Conservation (phyloP, 2,797 vertebrate species). For the Halcyon smyrnensis region DNA sequence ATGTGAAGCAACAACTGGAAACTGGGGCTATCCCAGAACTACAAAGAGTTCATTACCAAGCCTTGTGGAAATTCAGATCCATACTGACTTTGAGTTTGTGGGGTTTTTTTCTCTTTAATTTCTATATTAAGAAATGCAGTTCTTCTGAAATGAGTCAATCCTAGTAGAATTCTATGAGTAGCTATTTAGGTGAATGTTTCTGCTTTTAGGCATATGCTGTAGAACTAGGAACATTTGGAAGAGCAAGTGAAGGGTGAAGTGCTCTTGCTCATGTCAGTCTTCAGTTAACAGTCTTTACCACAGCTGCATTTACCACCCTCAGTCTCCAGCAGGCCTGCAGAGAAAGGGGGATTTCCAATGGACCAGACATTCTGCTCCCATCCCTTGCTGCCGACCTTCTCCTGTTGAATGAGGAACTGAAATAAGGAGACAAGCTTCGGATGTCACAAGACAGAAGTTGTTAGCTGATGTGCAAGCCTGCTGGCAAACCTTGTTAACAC, state of each 20-base stretch:
- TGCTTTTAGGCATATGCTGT: not conserved
- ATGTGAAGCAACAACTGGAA: not conserved
- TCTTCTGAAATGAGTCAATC: not conserved
- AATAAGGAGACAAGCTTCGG: not conserved
- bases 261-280: not conserved
- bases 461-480: not conserved
- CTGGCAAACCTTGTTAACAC: not conserved
- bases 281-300: not conserved
- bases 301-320: not conserved
- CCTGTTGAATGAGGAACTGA: not conserved
- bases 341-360: not conserved
- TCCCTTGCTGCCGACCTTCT: not conserved
- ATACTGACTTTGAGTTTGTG: not conserved
- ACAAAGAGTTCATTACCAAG: accelerated
- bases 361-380: not conserved
- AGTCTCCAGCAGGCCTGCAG: not conserved
- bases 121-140: not conserved
- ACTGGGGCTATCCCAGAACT: not conserved
- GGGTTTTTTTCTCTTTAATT: not conserved
- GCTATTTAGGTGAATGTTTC: not conserved
- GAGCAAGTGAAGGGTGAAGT: not conserved
- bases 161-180: not conserved
- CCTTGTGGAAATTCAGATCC: not conserved
- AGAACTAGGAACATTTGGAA: not conserved
- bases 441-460: not conserved